These are phyloP conservation scores for Crepidodera aurea DNA, from an alignment of 2,888 invertebrate species.

Conservation along the genomic window DNA sequence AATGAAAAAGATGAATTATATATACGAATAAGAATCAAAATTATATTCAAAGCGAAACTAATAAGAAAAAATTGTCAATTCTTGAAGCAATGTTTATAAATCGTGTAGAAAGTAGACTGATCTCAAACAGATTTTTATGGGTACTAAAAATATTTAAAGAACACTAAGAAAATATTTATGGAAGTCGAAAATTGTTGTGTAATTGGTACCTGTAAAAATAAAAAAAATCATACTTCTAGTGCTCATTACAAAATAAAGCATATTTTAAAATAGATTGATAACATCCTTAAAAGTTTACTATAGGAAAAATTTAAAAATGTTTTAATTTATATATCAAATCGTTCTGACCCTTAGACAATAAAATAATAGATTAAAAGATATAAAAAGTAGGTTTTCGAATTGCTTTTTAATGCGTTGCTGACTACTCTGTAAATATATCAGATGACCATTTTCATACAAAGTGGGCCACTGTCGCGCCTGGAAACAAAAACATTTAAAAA, in stretches of 20 bases:
- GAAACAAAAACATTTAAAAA: too few species aligned
- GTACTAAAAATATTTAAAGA: not conserved
- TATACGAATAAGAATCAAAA: too few species aligned
- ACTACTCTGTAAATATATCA: slow-evolving; percentile 17
- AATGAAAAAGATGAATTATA: too few species aligned
- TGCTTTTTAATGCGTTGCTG: slow-evolving; percentile 16
- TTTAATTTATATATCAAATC: not conserved
- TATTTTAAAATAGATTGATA: slow-evolving; percentile 8
- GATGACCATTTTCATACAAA: not conserved
- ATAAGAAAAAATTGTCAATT: slow-evolving; percentile 7
- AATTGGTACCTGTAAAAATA: slow-evolving; percentile 11
- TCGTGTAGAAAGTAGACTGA: slow-evolving; percentile 13
- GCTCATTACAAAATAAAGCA: not conserved
- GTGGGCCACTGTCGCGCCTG: too few species aligned
- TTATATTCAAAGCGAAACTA: too few species aligned
- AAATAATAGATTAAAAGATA: slow-evolving; percentile 8
- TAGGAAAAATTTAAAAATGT: not conserved
- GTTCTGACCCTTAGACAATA: slow-evolving; percentile 25
- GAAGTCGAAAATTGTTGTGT: not conserved
- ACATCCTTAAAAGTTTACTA: slow-evolving; percentile 11
- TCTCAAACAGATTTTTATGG: slow-evolving; percentile 15
- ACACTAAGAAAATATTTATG: not conserved
- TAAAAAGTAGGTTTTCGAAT: slow-evolving; percentile 1
- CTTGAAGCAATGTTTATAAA: slow-evolving; percentile 30
- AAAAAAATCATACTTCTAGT: slow-evolving; percentile 1